A percentile compares a stretch with the other conserved stretches of the same genome.
Conservation (phyloP, 2,113 vertebrate species). For the Halcyon malimbica region DNA sequence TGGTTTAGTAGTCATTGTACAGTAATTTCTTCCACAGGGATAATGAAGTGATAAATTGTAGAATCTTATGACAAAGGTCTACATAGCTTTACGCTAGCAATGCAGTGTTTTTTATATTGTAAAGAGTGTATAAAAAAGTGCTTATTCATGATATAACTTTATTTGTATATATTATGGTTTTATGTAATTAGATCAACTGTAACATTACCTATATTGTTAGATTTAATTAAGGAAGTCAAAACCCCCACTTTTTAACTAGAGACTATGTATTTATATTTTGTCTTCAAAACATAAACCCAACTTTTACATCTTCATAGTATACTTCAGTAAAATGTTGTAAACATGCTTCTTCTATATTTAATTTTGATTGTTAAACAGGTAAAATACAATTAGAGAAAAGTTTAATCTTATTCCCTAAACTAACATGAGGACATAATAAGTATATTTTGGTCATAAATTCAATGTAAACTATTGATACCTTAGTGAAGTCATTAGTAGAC, state of each 20-base stretch:
- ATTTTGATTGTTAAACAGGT: background rate
- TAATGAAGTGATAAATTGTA: background rate
- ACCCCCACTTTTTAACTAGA: background rate
- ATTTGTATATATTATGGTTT: background rate
- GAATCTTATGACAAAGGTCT: background rate
- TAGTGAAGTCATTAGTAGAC: background rate
- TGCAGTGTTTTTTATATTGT: background rate
- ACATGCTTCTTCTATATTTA: background rate
- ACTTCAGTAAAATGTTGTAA: background rate
- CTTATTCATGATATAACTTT: background rate
- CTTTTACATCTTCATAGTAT: background rate
- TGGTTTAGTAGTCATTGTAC: slow-evolving; percentile 17
- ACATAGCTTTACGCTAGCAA: background rate
- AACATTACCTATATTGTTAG: background rate
- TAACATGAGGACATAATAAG: background rate
- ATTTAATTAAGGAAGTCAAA: slow-evolving; percentile 42
- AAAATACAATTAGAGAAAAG: background rate
- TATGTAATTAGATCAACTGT: slow-evolving; percentile 32
- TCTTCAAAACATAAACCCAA: background rate
- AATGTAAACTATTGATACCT: background rate
- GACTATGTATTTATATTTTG: background rate
- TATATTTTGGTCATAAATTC: background rate
- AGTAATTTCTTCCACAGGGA: background rate
- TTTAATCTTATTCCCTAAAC: background rate
- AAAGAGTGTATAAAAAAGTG: background rate